Evolutionary conservation across 2,888 invertebrate species (phyloP).

Genomic region (Portevinia maculata): DNA sequence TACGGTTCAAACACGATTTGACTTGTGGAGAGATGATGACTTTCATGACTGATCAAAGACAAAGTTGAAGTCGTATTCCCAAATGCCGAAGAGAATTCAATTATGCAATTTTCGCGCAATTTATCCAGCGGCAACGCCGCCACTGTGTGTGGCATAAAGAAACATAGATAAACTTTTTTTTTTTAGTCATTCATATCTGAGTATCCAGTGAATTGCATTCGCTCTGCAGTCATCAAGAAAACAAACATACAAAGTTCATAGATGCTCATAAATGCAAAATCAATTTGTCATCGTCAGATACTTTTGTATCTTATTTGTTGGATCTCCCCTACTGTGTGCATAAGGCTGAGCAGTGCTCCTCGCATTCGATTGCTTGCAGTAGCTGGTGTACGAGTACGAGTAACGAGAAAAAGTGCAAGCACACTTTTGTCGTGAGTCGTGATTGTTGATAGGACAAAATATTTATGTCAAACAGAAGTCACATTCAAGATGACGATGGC

Average conservation of each 20-base stretch:
- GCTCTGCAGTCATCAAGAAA: slow-evolving; percentile 19
- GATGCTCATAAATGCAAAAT: slow-evolving; percentile 63
- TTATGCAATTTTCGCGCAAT: slow-evolving; percentile 70
- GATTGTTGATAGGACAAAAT: slow-evolving; percentile 42
- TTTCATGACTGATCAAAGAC: slow-evolving; percentile 38
- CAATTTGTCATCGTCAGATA: slow-evolving; percentile 70
- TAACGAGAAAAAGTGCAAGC: slow-evolving; percentile 1
- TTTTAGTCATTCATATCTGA: neutral
- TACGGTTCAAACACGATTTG: slow-evolving; percentile 7
- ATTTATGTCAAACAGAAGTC: slow-evolving; percentile 50
- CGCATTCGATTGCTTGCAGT: slow-evolving; percentile 8
- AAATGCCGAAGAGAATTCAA: slow-evolving; percentile 58
- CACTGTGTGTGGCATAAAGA: slow-evolving; percentile 44
- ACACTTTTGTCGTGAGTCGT: slow-evolving; percentile 67
- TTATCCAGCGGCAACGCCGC: slow-evolving; percentile 57
- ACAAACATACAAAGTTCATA: slow-evolving; percentile 42
- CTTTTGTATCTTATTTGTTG: slow-evolving; percentile 12
- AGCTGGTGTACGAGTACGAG: neutral
- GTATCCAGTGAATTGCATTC: no score
- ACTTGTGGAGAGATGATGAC: slow-evolving; percentile 15
- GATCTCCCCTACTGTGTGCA: neutral
- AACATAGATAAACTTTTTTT: neutral
- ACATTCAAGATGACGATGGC: slow-evolving; percentile 27
- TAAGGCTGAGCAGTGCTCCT: no score
- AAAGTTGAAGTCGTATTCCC: slow-evolving; percentile 30